phyloP scores from a whole-genome alignment of 2,797 vertebrate genomes.

The Onychomys leucogaster region DNA sequence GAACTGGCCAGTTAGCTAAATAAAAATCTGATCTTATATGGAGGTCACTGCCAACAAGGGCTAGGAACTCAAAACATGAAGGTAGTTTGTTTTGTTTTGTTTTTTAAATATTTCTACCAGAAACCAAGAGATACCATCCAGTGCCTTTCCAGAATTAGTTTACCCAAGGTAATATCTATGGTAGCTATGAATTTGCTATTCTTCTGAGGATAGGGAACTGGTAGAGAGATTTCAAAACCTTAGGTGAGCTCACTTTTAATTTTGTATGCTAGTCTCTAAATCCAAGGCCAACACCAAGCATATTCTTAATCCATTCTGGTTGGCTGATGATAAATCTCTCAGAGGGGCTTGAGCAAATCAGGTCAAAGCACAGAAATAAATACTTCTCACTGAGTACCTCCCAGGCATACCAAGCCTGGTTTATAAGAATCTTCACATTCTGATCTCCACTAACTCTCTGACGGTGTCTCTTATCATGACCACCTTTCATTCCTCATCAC shows the following conservation, averaged over 20 bases:
- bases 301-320: neutral
- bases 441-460: neutral
- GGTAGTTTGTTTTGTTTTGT: neutral
- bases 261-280: neutral
- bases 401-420: neutral
- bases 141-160: neutral
- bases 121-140: neutral
- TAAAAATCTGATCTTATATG: neutral
- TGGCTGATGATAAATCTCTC: conserved; percentile 6
- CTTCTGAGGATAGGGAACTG: neutral
- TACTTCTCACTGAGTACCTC: neutral
- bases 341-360: neutral
- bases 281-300: neutral
- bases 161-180: neutral
- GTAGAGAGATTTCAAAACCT: neutral
- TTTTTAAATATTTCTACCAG: neutral
- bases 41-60: neutral
- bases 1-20: neutral
- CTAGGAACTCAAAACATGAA: neutral
- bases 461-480: neutral
- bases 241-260: neutral
- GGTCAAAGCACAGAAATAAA: neutral
- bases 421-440: neutral
- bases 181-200: neutral
- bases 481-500: too few species aligned